Base-by-base conservation (phyloP, 1,140 invertebrate species). In the Oncopodura yosiiana region DNA sequence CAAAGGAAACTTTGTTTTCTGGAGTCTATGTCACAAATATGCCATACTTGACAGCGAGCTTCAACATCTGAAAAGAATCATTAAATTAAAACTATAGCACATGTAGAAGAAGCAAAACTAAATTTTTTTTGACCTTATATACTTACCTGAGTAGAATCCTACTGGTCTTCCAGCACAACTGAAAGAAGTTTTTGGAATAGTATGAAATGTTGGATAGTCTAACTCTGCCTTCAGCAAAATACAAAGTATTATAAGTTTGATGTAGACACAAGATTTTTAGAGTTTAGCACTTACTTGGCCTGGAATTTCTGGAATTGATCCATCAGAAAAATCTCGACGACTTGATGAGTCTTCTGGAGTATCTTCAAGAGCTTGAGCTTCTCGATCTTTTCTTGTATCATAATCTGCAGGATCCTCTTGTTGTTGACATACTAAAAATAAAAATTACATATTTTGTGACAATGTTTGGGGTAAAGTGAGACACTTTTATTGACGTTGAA, bases 1-100 rank as follows among this genome's bases (percentile, higher is more conserved):
- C 89, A 92, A 0, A 92, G 77, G 68, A 92, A 91, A 29, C 55
- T 58, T 53, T 64, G 62, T 38, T 58, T 52, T 5, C 56, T 27
- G 3, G 18, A 16, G 11, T 49, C 50, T 8, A 42, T 36, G 30
- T 64, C 62, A 39, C 62, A 64, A 41, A 51, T 61, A 53, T 64
- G 62, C 62, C 62, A 64, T 4, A 57, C 52, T 52, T 61, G 62
- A 41, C 58, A 64, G 18, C 58, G 51, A 16, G 51, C 44, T 36
- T 60, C 58, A 1, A 53, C 39, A 41, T 64, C 62, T 14, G 14
- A 8, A 34, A n/a, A n/a, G n/a, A n/a, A n/a, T n/a, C n/a, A n/a
- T n/a, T 34, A 34, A 34, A 34, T 34, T 34, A n/a, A 34, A 8
- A 8, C 30, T 9, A 9, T 34, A 34, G 6, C n/a, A 34, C n/a